phyloP scores from a whole-genome alignment of 2,888 invertebrate species.

The Noctua janthe region DNA sequence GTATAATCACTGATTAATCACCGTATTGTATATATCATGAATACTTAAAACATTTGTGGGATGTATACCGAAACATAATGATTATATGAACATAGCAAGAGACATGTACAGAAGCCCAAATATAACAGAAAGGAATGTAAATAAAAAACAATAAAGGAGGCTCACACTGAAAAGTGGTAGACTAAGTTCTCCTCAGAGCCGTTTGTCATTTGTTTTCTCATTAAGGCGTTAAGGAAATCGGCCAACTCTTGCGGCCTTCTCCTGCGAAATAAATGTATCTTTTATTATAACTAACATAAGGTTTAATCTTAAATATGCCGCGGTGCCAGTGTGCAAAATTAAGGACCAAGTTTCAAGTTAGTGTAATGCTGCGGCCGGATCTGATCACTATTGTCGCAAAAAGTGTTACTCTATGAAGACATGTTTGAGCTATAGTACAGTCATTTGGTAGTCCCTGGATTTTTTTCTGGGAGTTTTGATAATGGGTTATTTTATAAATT shows the following conservation, averaged over 20 bases:
- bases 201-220: constrained; percentile 81
- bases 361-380: constrained; percentile 12
- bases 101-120: constrained; percentile 70
- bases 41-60: not conserved
- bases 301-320: constrained; percentile 21
- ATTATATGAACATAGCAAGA: constrained; percentile 40
- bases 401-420: not conserved
- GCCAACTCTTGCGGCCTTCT: constrained; percentile 89
- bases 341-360: constrained; percentile 23
- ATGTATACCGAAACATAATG: constrained; percentile 1
- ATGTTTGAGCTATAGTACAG: not conserved
- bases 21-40: constrained; percentile 2
- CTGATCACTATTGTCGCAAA: not conserved
- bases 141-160: constrained; percentile 82
- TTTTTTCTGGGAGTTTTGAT: too few species aligned
- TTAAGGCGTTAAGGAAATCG: constrained; percentile 89
- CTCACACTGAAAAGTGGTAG: constrained; percentile 91
- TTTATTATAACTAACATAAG: constrained; percentile 65
- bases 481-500: too few species aligned
- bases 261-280: constrained; percentile 86
- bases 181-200: constrained; percentile 88
- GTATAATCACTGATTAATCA: constrained; percentile 3
- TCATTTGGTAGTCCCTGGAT: too few species aligned
- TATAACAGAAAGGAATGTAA: constrained; percentile 71
- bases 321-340: constrained; percentile 31